Base-by-base conservation (phyloP, 1,140 invertebrate species). In the Drosophila ohnishii region DNA sequence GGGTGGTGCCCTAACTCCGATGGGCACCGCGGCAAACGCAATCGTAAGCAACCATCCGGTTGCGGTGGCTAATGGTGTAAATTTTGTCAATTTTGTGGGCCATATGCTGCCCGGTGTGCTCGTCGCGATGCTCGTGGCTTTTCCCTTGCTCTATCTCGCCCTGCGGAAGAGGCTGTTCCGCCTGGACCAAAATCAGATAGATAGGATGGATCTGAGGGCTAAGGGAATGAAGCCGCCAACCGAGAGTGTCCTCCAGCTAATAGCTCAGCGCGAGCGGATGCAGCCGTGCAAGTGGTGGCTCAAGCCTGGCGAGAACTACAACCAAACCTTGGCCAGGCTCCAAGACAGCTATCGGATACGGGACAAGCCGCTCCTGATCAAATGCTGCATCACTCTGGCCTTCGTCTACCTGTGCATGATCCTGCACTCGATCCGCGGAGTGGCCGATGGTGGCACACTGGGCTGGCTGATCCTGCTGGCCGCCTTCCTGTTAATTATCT, bases 21-120 rank as follows among this genome's bases (percentile, higher is more conserved):
- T 45, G 10, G 97, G 97, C 0, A 97, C 97, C 90, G 96, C 96
- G 2, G 96, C 97, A 0, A 97, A 97, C 91, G 96, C 97, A 7
- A 97, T 97, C 55, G 96, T 97, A 35, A 95, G 96, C 2, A 95
- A 95, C 0, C 95, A 96, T 91, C 84, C 90, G 11, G 93, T 93
- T 51, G 93, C 96, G 10, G 81, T 93, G 3, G 90, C 92, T 45
- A 93, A 93, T 59, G 96, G 96, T 7, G 93, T 97, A n/a, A 94
- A 94, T 65, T 98, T 98, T 92, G 92, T 94, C 5, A 93, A 90
- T 0, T 98, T 97, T 90, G 94, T 94, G 0, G 40, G 94, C 0
- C 96, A 97, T 89, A 96, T 97, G 95, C 92, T 94, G 1, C 90
- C 95, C 0, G 96, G 95, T 1, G 94, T 96, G 0, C 25, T 96